Conservation (phyloP, 2,797 vertebrate species). For the Sarcoramphus papa region DNA sequence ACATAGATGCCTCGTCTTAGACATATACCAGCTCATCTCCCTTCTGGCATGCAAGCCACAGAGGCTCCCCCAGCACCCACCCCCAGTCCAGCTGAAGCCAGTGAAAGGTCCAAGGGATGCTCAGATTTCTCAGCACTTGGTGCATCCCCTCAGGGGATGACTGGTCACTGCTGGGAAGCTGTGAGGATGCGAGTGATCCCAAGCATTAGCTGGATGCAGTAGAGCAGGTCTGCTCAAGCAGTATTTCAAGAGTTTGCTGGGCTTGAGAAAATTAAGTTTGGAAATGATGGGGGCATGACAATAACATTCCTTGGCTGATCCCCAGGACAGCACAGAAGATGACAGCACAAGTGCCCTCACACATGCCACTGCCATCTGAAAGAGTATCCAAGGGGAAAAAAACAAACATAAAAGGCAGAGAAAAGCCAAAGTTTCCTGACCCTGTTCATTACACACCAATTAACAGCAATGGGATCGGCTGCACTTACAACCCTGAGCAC, state of each 20-base stretch:
- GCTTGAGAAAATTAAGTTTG: neutral
- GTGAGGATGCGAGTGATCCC: neutral
- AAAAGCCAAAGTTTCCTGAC: neutral
- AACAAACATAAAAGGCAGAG: neutral
- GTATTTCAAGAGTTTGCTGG: neutral
- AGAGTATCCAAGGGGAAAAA: neutral
- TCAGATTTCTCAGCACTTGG: neutral
- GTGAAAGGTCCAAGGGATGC: neutral
- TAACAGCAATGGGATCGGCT: neutral
- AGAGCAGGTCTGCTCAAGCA: neutral
- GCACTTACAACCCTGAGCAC: neutral
- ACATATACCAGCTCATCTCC: neutral
- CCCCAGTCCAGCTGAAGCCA: neutral
- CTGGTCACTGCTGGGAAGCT: neutral
- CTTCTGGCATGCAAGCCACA: neutral
- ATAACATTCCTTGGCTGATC: neutral
- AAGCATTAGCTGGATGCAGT: neutral
- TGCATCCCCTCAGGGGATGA: neutral
- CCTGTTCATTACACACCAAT: neutral
- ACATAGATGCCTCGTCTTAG: fast-evolving
- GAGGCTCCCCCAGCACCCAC: neutral
- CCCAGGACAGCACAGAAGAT: neutral
- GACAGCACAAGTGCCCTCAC: neutral
- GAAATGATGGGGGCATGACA: neutral
- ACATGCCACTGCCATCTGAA: neutral